Base-by-base conservation (phyloP, 1,140 invertebrate genomes). In the Nephotettix cincticeps region DNA sequence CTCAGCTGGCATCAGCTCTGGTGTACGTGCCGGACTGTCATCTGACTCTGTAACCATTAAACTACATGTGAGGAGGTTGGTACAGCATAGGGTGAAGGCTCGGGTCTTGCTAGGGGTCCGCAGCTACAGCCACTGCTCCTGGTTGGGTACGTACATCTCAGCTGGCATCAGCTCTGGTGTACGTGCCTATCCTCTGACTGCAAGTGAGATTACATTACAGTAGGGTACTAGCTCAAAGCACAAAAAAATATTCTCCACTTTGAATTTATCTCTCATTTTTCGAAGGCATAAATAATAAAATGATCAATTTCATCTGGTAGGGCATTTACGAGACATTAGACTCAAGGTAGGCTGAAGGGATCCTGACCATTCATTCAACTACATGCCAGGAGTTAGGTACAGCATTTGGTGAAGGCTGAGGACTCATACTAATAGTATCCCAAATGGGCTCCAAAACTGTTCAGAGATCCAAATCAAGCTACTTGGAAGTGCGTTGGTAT, bases 301-400 rank as follows among this genome's bases (percentile, higher is more conserved):
- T n/a, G n/a, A n/a, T n/a, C 93, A 92, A 94, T 75, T 93, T 89
- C 79, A 93, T 89, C 80, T 94, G 92, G 80, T 94, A 93, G 0
- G 93, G 91, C 0, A 94, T 92, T 76, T 93, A 94, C 93, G 94
- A 94, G 81, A 94, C 92, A 0, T 92, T 90, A 0, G 92, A 92
- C 86, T 94, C 87, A 73, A 73, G 69, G 2, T 73, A 71, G 65
- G 64, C 68, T 68, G 69, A 51, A 1, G 32, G 64, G 2, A 68
- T 54, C 13, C 40, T 77, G 77, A 51, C 73, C 67, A 69, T 69
- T 6, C n/a, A n/a, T n/a, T n/a, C n/a, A n/a, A n/a, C n/a, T n/a
- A n/a, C n/a, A n/a, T 6, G 32, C 14, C 4, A 36, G 32, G 32
- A 61, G 56, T 4, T 61, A 25, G 14, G 56, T 61, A 27, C 75